Conservation (phyloP, 2,888 invertebrate genomes). For the Neocrepidodera transversa region DNA sequence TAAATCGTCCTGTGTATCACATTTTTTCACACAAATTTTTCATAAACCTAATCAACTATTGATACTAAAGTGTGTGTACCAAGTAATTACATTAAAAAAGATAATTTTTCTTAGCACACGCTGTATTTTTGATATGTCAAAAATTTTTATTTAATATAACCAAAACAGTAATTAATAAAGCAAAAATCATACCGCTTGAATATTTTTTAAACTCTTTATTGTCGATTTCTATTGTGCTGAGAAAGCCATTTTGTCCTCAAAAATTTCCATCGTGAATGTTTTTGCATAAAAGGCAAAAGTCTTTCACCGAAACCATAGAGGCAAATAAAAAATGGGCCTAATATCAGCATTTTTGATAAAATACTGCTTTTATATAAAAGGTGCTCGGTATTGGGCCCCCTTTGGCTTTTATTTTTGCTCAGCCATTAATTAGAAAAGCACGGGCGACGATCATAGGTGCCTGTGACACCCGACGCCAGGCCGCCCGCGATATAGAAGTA, state of each 20-base stretch:
- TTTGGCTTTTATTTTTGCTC: conserved; percentile 50
- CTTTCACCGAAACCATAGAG: conserved; percentile 21
- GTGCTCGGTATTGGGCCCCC: conserved; percentile 41
- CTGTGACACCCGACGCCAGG: conserved; percentile 47
- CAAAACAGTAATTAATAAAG: no score
- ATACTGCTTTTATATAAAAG: conserved; percentile 37
- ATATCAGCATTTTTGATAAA: conserved; percentile 40
- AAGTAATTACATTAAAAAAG: no score
- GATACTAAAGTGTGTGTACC: no score
- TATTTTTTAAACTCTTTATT: no score
- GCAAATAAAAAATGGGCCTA: conserved; percentile 36
- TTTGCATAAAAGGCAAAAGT: conserved; percentile 22
- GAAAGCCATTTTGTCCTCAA: not conserved
- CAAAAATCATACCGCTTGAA: no score
- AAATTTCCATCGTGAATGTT: conserved; percentile 6
- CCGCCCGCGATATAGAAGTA: conserved; percentile 53
- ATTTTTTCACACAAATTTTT: no score
- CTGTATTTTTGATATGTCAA: no score
- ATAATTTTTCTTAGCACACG: no score
- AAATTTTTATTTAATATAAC: no score
- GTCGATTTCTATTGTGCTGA: not conserved
- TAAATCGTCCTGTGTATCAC: no score
- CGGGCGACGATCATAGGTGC: conserved; percentile 52
- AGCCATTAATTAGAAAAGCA: conserved; percentile 55
- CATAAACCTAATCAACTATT: no score